These are phyloP conservation scores for Tachuris rubrigastra DNA, from an alignment of 2,113 vertebrate genomes.

Conservation along the genomic window DNA sequence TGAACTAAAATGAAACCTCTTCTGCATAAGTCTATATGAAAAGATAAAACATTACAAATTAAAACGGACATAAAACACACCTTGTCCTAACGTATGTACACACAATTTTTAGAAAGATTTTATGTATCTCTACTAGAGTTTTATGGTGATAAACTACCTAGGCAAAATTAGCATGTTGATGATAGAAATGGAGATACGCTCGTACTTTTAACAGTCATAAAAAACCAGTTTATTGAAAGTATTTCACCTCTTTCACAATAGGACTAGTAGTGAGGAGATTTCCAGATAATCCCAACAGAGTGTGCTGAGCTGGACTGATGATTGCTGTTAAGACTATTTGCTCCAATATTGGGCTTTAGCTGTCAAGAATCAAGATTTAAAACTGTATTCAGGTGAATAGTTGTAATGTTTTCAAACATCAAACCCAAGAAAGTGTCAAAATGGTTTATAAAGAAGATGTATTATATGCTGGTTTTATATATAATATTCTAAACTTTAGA, in stretches of 20 bases:
- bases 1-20: not conserved
- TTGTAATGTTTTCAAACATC: conserved; percentile 27
- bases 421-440: conserved; percentile 42
- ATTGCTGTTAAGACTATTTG: conserved; percentile 38
- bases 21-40: not conserved
- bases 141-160: not conserved
- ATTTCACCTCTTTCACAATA: conserved; percentile 15
- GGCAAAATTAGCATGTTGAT: not conserved
- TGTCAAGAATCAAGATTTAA: conserved; percentile 41
- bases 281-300: conserved; percentile 48
- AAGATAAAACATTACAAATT: not conserved
- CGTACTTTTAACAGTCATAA: conserved; percentile 24
- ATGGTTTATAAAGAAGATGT: not conserved
- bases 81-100: not conserved
- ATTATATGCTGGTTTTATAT: not conserved
- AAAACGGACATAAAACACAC: not conserved
- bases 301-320: conserved; percentile 25
- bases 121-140: not conserved
- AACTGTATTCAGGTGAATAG: conserved; percentile 19
- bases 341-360: not conserved
- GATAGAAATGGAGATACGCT: not conserved
- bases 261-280: not conserved
- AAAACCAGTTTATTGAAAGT: not conserved
- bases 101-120: not conserved
- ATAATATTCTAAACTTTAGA: not conserved